A percentile compares a stretch with the other conserved stretches of the same genome.
phyloP scores from a whole-genome alignment of 2,113 vertebrate genomes.

The Megaceryle maxima region DNA sequence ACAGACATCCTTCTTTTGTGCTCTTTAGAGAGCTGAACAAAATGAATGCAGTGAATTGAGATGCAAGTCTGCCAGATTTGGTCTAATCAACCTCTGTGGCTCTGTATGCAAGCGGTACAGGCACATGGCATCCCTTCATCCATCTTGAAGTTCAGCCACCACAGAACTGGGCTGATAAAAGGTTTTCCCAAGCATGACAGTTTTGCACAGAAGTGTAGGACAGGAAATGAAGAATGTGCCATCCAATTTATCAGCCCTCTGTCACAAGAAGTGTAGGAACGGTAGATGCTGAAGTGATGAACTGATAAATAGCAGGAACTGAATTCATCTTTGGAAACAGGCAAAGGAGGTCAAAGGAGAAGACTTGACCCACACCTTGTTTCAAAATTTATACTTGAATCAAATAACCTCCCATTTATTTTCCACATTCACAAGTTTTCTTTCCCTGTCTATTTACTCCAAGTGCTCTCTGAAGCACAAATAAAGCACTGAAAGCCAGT shows the following conservation, averaged over 20 bases:
- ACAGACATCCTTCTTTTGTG: not conserved
- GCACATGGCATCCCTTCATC: not conserved
- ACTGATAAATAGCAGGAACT: not conserved
- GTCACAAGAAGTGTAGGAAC: not conserved
- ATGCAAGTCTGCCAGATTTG: conserved; percentile 16
- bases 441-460: not conserved
- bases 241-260: not conserved
- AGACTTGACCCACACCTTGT: not conserved
- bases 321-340: not conserved
- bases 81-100: not conserved
- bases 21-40: not conserved
- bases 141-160: not conserved
- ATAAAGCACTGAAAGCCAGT: not conserved
- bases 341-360: not conserved
- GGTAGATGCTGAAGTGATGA: not conserved
- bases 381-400: conserved; percentile 8
- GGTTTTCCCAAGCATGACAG: not conserved
- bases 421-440: not conserved
- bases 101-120: not conserved
- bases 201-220: not conserved
- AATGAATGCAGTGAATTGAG: not conserved
- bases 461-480: not conserved
- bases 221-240: not conserved
- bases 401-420: not conserved
- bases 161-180: not conserved